Evolutionary conservation across 2,113 vertebrate species (phyloP), one percentile per base, ranked within the genome.

Genomic region (Mormyrus lacerda): DNA sequence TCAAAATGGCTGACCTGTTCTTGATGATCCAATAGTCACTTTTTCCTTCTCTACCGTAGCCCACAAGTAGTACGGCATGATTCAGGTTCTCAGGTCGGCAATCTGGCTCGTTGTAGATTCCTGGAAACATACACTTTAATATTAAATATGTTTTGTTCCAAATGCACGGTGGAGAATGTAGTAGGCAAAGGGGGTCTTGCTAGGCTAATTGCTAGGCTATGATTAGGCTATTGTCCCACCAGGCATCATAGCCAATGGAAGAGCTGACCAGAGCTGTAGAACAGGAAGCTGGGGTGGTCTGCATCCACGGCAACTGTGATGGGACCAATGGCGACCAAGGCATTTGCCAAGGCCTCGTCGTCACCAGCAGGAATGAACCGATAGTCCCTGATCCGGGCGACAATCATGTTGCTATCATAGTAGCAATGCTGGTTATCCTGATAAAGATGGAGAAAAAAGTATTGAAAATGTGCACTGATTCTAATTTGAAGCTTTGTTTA

Each of bases 1-100:
- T 31, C 5, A 79, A 45, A 31, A 47, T 85, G 24, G 44, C 85
- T 79, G 47, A 96, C 95, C 96, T 96, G 95, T 96, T 96, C 89
- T 96, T 96, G 89, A 96, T 93, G 88, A 96, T 93, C 96, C 96
- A 96, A 92, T 95, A 96, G 90, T 96, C 95, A 50, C 92, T 91
- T 13, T 94, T 95, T 73, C 90, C 93, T 17, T 96, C 95, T 4
- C 95, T 94, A 65, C 94, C 95, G 1, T 94, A 96, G 35, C 96
- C 96, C 55, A 96, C 95, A 91, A 95, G 90, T 58, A 96, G 90
- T 24, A 96, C 95, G 0, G 95, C 96, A n/a, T 96, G 96, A 76
- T 93, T 96, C 85, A 95, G 91, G 50, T 94, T 92, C 88, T 94
- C 93, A 0, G 94, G 91, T 89, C 94, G 94, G 84, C 96, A 96